These are phyloP conservation scores for Petroica traversi DNA, from an alignment of 2,113 vertebrate genomes.

Conservation along the genomic window DNA sequence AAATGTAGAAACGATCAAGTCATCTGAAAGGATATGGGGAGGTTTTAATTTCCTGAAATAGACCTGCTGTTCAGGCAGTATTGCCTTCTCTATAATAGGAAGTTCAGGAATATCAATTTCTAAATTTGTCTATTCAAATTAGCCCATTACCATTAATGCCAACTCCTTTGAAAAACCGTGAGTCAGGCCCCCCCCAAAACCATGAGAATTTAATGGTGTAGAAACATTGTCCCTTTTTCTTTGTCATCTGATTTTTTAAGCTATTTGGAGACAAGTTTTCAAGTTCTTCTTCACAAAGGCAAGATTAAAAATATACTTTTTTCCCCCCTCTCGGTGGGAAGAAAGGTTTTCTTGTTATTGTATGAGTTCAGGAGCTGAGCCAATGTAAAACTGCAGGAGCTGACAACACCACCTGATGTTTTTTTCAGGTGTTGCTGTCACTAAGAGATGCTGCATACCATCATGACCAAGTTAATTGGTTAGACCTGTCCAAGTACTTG, in stretches of 20 bases:
- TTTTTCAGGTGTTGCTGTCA: conserved; percentile 45
- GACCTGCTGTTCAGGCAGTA: conserved; percentile 66
- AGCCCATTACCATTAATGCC: conserved; percentile 48
- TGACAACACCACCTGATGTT: conserved; percentile 13
- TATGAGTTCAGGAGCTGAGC: conserved; percentile 11
- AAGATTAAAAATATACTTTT: background rate
- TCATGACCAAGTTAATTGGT: conserved; percentile 54
- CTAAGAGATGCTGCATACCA: background rate
- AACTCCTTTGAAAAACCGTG: conserved; percentile 38
- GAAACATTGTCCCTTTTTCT: conserved; percentile 41
- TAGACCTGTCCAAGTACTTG: conserved; percentile 22
- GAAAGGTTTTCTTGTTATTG: background rate
- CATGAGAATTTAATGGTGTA: conserved; percentile 45
- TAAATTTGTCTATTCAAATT: conserved; percentile 66
- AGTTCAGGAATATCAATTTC: conserved; percentile 69
- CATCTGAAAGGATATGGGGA: conserved; percentile 61
- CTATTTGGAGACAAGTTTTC: conserved; percentile 17
- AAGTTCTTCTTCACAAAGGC: background rate
- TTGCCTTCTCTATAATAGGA: conserved; percentile 58
- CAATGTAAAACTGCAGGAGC: conserved; percentile 32
- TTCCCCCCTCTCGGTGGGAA: background rate
- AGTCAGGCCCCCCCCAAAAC: background rate
- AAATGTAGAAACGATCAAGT: conserved; percentile 59
- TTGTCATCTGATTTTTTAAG: conserved; percentile 35
- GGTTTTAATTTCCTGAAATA: conserved; percentile 67